Base-by-base conservation (phyloP, 2,797 vertebrate genomes). In the Lateolabrax maculatus region DNA sequence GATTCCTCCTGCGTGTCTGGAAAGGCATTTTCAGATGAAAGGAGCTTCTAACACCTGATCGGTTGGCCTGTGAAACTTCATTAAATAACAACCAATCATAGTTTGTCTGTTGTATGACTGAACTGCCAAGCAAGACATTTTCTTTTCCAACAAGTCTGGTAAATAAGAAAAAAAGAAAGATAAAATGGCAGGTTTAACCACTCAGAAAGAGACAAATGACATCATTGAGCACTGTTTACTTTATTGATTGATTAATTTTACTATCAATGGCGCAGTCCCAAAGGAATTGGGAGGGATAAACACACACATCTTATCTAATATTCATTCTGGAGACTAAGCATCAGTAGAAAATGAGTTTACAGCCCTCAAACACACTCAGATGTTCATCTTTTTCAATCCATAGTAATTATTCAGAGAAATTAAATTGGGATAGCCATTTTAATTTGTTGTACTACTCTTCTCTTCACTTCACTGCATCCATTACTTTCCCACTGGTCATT, bases 161-260 rank as follows among this genome's bases (percentile, higher is more conserved):
- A 34, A 34, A 6, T 34, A 52, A 3, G 65, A 72, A 75, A 68
- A 18, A 13, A 48, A 31, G 11, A 0, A 44, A 29, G 25, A n/a
- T n/a, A 16, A 25, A 63, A 52, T 16, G 25, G 5, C 25, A 41
- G 12, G 3, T 48, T 64, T 21, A 64, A 73, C 2, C 19, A 56
- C 57, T 63, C 56, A 77, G 21, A 43, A 62, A 71, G 70, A 72
- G 21, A 83, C 77, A 66, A 15, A 39, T 21, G 0, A 55, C 6
- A 58, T 31, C 27, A 41, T 62, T 79, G 52, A 81, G 57, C 56
- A 63, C 11, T 63, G 55, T 64, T 86, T 77, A 25, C 53, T 94
- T 91, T 86, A 88, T 90, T 92, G 60, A 75, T 80, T 80, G 29
- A 72, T 86, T 89, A 0, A 60, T 75, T 75, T 51, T 18, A 69